Evolutionary conservation across 2,888 invertebrate genomes (phyloP), one percentile per base, ranked within the genome.

Genomic region (Leucania comma): DNA sequence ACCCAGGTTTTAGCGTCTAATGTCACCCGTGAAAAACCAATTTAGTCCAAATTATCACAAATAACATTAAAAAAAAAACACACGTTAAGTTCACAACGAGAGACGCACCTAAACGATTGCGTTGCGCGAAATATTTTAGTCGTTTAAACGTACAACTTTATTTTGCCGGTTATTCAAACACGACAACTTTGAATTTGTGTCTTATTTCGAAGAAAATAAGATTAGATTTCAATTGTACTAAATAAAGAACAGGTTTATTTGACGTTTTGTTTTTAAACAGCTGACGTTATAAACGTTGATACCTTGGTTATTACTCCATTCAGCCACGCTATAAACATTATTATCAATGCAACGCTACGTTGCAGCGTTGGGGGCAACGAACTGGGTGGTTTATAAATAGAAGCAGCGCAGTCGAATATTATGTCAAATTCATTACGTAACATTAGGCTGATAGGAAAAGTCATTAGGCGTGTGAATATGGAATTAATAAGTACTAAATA

Each of bases 31-130:
- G 2, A 17, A 35, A 26, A 8, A 32, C 12, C 20, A 78, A 57
- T 42, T 32, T 10, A 51, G 8, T 24, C 14, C 24, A 0, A 38
- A 54, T 17, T 24, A 22, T 17, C 4, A 50, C 68, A 2, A 10
- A 42, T 3, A 56, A 50, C n/a, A 32, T 50, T 9, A 14, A 38
- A 46, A 10, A 69, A 70, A n/a, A n/a, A n/a, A n/a, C 38, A 12
- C 56, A 42, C 77, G 17, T 14, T 54, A n/a, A 0, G 1, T 50
- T 20, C 32, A 78, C 56, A 71, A 71, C 72, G 72, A 42, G 42
- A 42, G 1, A 42, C 12, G 50, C 6, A 78, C 50, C n/a, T 71
- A 71, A 71, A 78, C 78, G 78, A 50, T 70, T 53, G 50, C 42
- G 57, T 70, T 53, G 50, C 42, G 50, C 50, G 14, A 50, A 9